phyloP scores from a whole-genome alignment of 2,113 vertebrate genomes.

The Boulengerochromis microlepis region DNA sequence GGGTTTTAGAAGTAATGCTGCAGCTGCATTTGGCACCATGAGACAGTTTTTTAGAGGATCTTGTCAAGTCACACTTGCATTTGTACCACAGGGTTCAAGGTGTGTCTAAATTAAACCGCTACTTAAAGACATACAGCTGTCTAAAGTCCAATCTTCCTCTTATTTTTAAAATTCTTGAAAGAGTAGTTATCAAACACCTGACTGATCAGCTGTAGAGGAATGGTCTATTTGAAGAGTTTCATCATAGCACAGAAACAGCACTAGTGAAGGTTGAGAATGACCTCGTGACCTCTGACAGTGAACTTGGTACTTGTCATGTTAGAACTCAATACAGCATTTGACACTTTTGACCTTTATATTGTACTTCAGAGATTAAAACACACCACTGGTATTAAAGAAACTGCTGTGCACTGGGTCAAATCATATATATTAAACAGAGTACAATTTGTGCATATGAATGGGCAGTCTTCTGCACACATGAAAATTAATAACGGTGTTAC shows the following conservation, averaged over 20 bases:
- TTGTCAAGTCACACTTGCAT: background rate
- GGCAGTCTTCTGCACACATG: background rate
- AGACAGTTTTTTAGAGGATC: background rate
- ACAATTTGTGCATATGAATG: background rate
- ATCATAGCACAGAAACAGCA: background rate
- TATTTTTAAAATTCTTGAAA: rapidly evolving
- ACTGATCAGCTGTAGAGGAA: background rate
- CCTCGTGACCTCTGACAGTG: background rate
- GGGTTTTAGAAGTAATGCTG: rapidly evolving
- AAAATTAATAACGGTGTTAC: background rate
- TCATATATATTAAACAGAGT: background rate
- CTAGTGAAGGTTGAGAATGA: background rate
- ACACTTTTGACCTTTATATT: too few relatives aligned
- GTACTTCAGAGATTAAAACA: background rate
- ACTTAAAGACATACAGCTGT: rapidly evolving
- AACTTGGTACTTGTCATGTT: background rate
- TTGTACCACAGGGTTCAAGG: background rate
- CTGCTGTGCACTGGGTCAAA: background rate
- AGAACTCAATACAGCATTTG: background rate
- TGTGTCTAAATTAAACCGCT: rapidly evolving
- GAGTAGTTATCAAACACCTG: background rate
- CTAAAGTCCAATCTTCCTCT: background rate
- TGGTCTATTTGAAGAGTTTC: background rate
- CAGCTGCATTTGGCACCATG: background rate
- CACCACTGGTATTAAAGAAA: background rate